phyloP scores from a whole-genome alignment of 1,140 invertebrate genomes.

The Paracyclopina nana region DNA sequence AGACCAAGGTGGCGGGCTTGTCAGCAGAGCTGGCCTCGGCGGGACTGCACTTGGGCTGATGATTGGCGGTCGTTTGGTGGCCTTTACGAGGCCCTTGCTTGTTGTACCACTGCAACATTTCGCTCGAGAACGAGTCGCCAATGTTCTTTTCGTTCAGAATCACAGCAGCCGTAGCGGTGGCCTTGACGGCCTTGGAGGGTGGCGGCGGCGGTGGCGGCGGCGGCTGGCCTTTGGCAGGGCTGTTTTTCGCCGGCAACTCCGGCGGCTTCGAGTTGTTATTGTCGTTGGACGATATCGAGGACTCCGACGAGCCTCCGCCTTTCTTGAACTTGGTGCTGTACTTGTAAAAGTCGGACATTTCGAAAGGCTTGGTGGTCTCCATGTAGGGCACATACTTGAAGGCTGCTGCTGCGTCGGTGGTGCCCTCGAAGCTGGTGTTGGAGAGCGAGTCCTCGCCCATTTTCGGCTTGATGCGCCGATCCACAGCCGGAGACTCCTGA shows the following conservation, averaged over 20 bases:
- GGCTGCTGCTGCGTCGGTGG: constrained; percentile 25
- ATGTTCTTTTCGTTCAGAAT: constrained; percentile 13
- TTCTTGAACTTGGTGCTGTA: constrained; percentile 72
- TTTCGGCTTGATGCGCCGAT: constrained; percentile 9
- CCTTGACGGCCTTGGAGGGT: neutral
- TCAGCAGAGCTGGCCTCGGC: neutral
- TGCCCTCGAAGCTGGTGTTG: constrained; percentile 17
- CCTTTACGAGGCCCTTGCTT: constrained; percentile 21
- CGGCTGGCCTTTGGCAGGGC: neutral
- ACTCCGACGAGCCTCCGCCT: constrained; percentile 11
- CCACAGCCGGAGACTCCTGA: constrained; percentile 13
- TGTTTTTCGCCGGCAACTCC: constrained; percentile 1
- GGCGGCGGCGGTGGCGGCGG: neutral
- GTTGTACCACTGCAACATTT: constrained; percentile 30
- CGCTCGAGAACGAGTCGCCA: constrained; percentile 25
- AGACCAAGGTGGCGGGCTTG: constrained; percentile 8
- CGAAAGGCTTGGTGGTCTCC: constrained; percentile 83
- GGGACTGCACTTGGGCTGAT: neutral
- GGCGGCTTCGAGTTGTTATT: neutral
- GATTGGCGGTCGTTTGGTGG: neutral
- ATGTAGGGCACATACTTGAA: constrained; percentile 75
- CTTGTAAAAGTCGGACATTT: constrained; percentile 92
- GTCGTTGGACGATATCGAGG: constrained; percentile 6
- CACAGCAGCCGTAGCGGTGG: neutral
- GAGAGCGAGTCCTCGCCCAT: constrained; percentile 16